phyloP scores from a whole-genome alignment of 2,113 vertebrate species.

The Dermatemys mawii region DNA sequence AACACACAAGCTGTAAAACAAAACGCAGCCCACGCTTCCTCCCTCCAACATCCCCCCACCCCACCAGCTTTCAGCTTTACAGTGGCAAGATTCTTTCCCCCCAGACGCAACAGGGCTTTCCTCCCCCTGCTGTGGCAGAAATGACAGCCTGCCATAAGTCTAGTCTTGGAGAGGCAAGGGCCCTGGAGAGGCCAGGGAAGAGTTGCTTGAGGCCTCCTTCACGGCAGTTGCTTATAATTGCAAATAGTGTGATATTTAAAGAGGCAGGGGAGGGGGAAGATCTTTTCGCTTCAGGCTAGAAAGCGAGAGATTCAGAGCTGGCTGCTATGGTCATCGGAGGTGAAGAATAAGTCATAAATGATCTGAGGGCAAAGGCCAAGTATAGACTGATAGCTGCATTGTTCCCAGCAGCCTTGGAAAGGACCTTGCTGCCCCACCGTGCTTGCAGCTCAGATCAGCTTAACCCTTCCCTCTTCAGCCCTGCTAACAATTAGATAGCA shows the following conservation, averaged over 20 bases:
- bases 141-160: accelerated
- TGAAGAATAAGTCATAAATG: conserved; percentile 84
- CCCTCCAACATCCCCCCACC: not conserved
- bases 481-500: accelerated
- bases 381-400: conserved; percentile 83
- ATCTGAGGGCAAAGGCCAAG: conserved; percentile 80
- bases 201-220: conserved; percentile 15
- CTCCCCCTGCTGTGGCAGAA: accelerated
- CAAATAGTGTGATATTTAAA: conserved; percentile 44
- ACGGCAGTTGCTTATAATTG: conserved; percentile 64
- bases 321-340: conserved; percentile 73
- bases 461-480: conserved; percentile 75
- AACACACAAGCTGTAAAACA: not conserved
- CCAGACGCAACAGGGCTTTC: not conserved
- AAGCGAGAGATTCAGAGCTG: conserved; percentile 76
- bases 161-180: conserved; percentile 1
- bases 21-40: not conserved
- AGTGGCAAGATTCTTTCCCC: accelerated
- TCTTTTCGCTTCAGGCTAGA: conserved; percentile 50
- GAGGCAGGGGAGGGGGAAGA: conserved; percentile 55
- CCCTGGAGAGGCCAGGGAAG: not conserved
- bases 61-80: not conserved
- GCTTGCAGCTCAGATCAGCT: conserved; percentile 50
- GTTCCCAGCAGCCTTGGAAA: conserved; percentile 76
- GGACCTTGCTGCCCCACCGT: conserved; percentile 67